Evolutionary conservation across 2,888 invertebrate species (phyloP), one percentile per base, ranked within the genome.

Genomic region (Ferdinandea cuprea): DNA sequence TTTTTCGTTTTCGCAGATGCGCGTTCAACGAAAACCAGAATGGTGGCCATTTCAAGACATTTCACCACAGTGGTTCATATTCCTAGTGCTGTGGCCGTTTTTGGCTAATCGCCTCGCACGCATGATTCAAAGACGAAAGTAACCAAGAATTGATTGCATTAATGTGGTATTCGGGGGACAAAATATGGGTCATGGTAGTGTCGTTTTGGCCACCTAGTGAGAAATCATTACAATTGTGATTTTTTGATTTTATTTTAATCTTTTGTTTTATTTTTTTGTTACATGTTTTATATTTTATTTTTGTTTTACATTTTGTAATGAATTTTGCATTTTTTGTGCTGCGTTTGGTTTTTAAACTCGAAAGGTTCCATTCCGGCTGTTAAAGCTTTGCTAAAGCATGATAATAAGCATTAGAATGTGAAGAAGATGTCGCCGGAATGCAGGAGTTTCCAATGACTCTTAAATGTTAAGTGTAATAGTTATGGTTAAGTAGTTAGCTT

Each of bases 21-120:
- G 78, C 1, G 0, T 85, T 87, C 78, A 89, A 54, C 56, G 92
- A 91, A 87, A 88, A 74, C 90, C 91, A 0, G 85, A 86, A 87
- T 93, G 94, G 88, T 94, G 94, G 93, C 94, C 94, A 66, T 93
- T 94, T 89, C 92, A 92, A 86, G 93, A 93, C 88, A 91, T 94
- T 37, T 92, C 92, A 8, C 90, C 91, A 3, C 77, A 87, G 1
- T 90, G 90, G 91, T 90, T 91, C 76, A 78, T 88, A 8, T 73
- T 90, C 11, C 86, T 91, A 42, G 81, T 91, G 21, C 69, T 91
- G 11, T 91, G 91, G 91, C 91, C 91, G 8, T 76, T 81, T 59
- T 63, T 81, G 48, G 76, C 48, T 13, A 81, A 46, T 32, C 76
- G 76, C 6, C 13, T 81, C 32, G 58, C 81, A 28, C 58, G 66